phyloP scores from a whole-genome alignment of 2,797 vertebrate genomes.

The Phrynocephalus vlangalii region DNA sequence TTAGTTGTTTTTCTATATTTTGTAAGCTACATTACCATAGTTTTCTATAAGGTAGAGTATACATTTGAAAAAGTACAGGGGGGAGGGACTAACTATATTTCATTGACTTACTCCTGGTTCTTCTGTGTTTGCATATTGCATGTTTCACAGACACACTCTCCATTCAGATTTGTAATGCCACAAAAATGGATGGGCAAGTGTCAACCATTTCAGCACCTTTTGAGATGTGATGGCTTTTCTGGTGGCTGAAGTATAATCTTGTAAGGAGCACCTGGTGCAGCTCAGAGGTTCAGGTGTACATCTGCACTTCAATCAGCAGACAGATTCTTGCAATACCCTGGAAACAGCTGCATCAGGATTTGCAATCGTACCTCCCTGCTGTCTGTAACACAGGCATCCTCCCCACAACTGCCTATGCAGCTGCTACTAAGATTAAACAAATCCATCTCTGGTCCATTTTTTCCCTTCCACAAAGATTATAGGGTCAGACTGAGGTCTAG shows the following conservation, averaged over 20 bases:
- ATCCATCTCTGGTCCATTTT: neutral
- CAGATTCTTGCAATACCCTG: slow-evolving; percentile 25
- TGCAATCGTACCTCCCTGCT: slow-evolving; percentile 19
- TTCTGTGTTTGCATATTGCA: neutral
- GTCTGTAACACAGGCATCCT: neutral
- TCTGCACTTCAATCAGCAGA: slow-evolving; percentile 24
- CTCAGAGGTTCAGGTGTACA: neutral
- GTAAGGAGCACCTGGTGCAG: neutral
- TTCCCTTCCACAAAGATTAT: neutral
- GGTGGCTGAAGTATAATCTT: neutral
- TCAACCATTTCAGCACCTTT: neutral
- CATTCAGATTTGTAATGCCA: neutral
- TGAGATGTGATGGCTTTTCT: neutral
- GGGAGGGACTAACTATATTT: neutral
- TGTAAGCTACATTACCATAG: no score
- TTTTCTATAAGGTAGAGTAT: no score
- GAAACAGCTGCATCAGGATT: slow-evolving; percentile 35
- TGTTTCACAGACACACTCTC: neutral
- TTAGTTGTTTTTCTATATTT: no score
- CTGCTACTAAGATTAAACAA: slow-evolving; percentile 28
- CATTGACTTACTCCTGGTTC: neutral
- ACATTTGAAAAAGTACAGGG: neutral
- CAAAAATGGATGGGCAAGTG: neutral
- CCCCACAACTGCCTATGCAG: neutral
- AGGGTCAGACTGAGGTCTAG: neutral